Evolutionary conservation across 1,140 invertebrate species (phyloP), one percentile per base, ranked within the genome.

Genomic region (Ostrea denselamellosa): DNA sequence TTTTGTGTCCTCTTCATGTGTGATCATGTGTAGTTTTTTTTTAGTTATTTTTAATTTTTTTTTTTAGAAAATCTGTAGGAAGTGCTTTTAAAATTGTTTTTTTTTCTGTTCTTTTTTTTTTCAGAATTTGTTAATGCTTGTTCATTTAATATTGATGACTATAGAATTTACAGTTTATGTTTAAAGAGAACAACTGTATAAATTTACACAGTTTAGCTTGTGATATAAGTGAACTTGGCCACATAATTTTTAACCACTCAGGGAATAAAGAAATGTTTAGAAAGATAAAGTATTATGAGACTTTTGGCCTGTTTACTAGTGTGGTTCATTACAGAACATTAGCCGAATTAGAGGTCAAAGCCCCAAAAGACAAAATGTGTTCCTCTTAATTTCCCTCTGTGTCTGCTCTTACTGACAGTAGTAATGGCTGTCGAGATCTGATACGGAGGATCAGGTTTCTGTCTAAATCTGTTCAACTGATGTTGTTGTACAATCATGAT

Each of bases 401-500:
- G 28, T 28, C 22, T 77, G 68, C 22, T 71, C 68, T 71, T 62
- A 62, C 68, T 10, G 25, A 34, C 25, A 77, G 25, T 28, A 34
- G 68, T 34, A 77, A 77, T 77, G 68, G 68, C 68, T 28, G 68
- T 25, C 25, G 25, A 77, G 68, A 77, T 77, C 68, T 28, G 68
- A 77, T 77, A 77, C 8, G 68, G 25, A 77, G 68, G 68, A 77
- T 77, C 68, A 28, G 28, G 68, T 77, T 77, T 28, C 68, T 25
- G 68, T 71, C n/a, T 71, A 28, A 71, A 71, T 71, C 68, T 28
- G 68, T 77, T 77, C 25, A 28, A 77, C 68, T 77, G 25, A 77
- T 77, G 68, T 77, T 71, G 68, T 71, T 77, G 68, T 77, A 77
- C 68, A 77, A 77, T 77, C 68, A 77, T 28, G 68, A 77, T 77